Base-by-base conservation (phyloP, 2,113 vertebrate species). In the Forbesichthys agassizii region DNA sequence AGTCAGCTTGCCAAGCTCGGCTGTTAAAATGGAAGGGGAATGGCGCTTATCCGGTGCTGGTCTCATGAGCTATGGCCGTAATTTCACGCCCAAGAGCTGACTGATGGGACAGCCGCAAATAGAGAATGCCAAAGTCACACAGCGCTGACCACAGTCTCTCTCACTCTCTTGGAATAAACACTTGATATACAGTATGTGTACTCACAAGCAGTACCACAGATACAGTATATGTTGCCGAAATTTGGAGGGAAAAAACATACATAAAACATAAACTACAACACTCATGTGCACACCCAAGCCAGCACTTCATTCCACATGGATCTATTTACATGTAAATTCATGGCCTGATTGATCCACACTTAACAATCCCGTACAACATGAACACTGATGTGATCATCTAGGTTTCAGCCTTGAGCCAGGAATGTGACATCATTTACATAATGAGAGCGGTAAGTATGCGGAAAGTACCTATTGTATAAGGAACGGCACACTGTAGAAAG, bases 11-110 rank as follows among this genome's bases (percentile, higher is more conserved):
- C 49, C 46, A 69, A 59, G 33, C 16, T 49, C 5, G 13, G 46
- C 42, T 67, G 71, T 68, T 64, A 54, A 48, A 60, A 64, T 9
- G 5, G 55, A 57, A 56, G 55, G 68, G 33, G 62, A 68, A 74
- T 68, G 74, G 58, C 57, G 64, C 60, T 61, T 63, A 61, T 63
- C 68, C 51, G n/a, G 51, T 52, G 27, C 14, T 14, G 51, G 57
- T 60, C 70, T 67, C 70, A 20, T 48, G 63, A 68, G 59, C 47
- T 57, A 59, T 42, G 58, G 51, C 53, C 66, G 62, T 54, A 68
- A 54, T 77, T 68, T 74, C 48, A 68, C 56, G 56, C 61, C 66
- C 52, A 71, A 18, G 58, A 8, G 14, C n/a, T 51, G 42, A 60
- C 68, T 70, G 69, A 66, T 64, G 18, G 36, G 59, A 65, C 36